Percentiles rank a stretch among this genome's conserved stretches.
These are phyloP conservation scores for Caerostris extrusa DNA, from an alignment of 1,140 invertebrate genomes.

Conservation along the genomic window DNA sequence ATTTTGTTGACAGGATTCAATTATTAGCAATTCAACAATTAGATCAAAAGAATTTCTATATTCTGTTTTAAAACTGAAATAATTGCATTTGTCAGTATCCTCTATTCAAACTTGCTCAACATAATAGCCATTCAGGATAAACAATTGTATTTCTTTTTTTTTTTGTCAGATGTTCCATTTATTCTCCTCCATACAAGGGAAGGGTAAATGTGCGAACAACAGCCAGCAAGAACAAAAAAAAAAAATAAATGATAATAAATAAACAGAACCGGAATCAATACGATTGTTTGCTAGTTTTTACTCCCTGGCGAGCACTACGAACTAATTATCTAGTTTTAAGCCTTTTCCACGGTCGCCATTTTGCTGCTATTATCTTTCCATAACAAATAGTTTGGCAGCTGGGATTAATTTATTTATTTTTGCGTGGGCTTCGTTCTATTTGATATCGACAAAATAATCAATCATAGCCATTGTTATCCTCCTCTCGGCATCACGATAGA, in stretches of 20 bases:
- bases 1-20: too few species aligned
- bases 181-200: background rate
- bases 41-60: too few species aligned
- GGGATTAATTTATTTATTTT: slow-evolving; percentile 24
- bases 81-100: too few species aligned
- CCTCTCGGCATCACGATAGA: background rate
- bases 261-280: background rate
- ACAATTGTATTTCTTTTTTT: too few species aligned
- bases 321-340: background rate
- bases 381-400: background rate
- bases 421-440: background rate
- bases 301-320: background rate
- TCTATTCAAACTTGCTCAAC: too few species aligned
- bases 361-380: background rate
- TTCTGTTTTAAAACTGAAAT: too few species aligned
- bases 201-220: background rate
- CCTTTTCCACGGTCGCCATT: background rate
- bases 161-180: too few species aligned
- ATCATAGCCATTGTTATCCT: background rate
- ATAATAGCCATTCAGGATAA: too few species aligned
- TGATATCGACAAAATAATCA: slow-evolving; percentile 5
- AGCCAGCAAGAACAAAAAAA: background rate
- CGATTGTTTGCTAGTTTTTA: slow-evolving; percentile 8
- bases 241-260: background rate
- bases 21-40: too few species aligned